Conservation (phyloP, 2,797 vertebrate genomes). For the Tadarida brasiliensis region DNA sequence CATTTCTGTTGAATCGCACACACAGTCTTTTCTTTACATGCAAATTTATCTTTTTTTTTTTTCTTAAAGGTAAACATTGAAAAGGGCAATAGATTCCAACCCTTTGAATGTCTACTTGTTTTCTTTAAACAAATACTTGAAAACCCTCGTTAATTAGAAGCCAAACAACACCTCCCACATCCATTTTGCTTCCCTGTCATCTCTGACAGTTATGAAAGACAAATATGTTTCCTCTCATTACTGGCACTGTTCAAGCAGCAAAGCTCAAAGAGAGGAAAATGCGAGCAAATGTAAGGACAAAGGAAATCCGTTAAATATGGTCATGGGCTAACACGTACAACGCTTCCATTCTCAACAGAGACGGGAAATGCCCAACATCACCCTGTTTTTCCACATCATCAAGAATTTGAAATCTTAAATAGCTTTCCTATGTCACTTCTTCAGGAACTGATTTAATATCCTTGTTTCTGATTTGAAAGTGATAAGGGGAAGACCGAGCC, state of each 20-base stretch:
- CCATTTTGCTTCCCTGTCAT: slow-evolving; percentile 82
- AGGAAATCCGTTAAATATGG: slow-evolving; percentile 68
- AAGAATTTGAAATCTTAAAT: slow-evolving; percentile 76
- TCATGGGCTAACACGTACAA: slow-evolving; percentile 35
- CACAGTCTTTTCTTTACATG: slow-evolving; percentile 48
- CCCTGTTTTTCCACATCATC: slow-evolving; percentile 27
- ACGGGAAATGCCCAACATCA: slow-evolving; percentile 71
- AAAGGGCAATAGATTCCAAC: slow-evolving; percentile 80
- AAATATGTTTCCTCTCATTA: slow-evolving; percentile 83
- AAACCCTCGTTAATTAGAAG: slow-evolving; percentile 84
- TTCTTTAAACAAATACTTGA: slow-evolving; percentile 84
- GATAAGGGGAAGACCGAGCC: neutral
- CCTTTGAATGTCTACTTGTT: slow-evolving; percentile 74
- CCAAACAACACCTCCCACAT: slow-evolving; percentile 82
- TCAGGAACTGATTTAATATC: slow-evolving; percentile 77
- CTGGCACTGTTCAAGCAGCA: slow-evolving; percentile 78
- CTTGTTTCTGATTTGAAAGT: slow-evolving; percentile 70
- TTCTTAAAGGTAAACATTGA: slow-evolving; percentile 63
- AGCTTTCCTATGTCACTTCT: slow-evolving; percentile 76
- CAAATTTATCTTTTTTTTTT: slow-evolving; percentile 60
- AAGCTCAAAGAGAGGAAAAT: slow-evolving; percentile 81
- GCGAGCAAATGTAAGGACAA: slow-evolving; percentile 75
- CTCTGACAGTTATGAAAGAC: slow-evolving; percentile 82
- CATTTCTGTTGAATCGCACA: slow-evolving; percentile 70
- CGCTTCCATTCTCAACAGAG: slow-evolving; percentile 66